These are phyloP conservation scores for Pongo abelii DNA, from an alignment of 2,113 vertebrate genomes.

Conservation along the genomic window DNA sequence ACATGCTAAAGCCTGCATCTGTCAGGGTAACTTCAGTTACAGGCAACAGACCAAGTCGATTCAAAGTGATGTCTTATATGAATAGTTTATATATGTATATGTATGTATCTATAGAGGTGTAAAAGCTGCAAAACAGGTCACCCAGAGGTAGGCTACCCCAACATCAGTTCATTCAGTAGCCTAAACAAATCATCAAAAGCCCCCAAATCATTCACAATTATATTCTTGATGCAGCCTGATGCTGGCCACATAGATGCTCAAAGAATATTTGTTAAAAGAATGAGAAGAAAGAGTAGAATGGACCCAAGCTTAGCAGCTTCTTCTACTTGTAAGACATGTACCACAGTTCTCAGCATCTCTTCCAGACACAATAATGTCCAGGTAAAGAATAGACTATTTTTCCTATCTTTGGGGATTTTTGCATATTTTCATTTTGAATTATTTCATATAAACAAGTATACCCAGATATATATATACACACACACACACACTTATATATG, in stretches of 20 bases:
- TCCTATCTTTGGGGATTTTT: neutral
- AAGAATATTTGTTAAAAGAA: neutral
- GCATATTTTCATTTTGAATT: neutral
- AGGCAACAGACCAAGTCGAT: neutral
- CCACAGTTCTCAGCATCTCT: too few relatives aligned
- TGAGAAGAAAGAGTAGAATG: neutral
- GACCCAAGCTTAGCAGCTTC: neutral
- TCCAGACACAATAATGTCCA: too few relatives aligned
- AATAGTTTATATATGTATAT: too few relatives aligned
- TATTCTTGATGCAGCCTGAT: neutral
- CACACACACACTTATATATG: neutral
- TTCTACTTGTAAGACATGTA: neutral
- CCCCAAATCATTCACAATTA: neutral
- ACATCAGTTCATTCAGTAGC: neutral
- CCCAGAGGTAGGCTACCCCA: neutral
- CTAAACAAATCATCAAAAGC: neutral
- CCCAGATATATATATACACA: fast-evolving
- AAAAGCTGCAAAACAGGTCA: neutral
- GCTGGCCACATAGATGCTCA: too few relatives aligned
- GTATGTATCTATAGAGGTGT: neutral
- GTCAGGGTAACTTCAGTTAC: neutral
- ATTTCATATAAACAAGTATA: neutral
- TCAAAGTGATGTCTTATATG: too few relatives aligned
- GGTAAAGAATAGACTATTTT: neutral
- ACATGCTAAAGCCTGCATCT: neutral